Evolutionary conservation across 53 echinoderm and acorn worm species (phyloP), one percentile per base, ranked within the genome.

Genomic region (Paracentrotus lividus): DNA sequence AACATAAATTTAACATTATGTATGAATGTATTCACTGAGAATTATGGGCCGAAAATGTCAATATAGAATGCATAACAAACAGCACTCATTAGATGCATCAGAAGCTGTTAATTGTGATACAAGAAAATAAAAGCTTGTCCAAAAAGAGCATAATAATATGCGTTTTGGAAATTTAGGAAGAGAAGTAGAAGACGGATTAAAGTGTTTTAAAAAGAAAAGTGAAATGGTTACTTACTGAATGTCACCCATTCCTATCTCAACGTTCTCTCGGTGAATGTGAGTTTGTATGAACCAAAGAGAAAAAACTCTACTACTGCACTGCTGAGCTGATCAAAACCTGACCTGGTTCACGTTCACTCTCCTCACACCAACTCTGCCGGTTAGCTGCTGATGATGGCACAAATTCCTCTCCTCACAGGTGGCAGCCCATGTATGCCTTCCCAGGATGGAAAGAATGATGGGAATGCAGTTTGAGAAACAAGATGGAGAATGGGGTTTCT

Each of bases 241-340:
- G 85, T 85, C 85, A 51, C 85, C 85, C 85, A 85, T 85, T 85
- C 85, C 85, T 72, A 72, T 72, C 0, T 32, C 72, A 85, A 32
- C 27, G 27, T 26, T 85, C 26, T 85, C 47, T 51, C 85, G 1
- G 85, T 45, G 49, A 85, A 49, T 36, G 36, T 12, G 21, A 72
- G 72, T 40, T 72, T 36, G 72, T 38, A 72, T 32, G 32, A 32
- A 72, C 1, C 40, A 40, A 72, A 18, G 72, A 16, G 40, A 40
- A 38, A 72, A 40, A 51, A 72, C 38, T 38, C 20, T 72, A 5
- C 29, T 66, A 7, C 14, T 10, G 72, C 16, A n/a, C n/a, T n/a
- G n/a, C 40, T 40, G 72, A 38, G 6, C 36, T 3, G 18, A 72
- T 40, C n/a, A n/a, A n/a, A n/a, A 38, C 15, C 16, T 20, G 5